Conservation (phyloP, 1,140 invertebrate genomes). For the Anadara kagoshimensis region DNA sequence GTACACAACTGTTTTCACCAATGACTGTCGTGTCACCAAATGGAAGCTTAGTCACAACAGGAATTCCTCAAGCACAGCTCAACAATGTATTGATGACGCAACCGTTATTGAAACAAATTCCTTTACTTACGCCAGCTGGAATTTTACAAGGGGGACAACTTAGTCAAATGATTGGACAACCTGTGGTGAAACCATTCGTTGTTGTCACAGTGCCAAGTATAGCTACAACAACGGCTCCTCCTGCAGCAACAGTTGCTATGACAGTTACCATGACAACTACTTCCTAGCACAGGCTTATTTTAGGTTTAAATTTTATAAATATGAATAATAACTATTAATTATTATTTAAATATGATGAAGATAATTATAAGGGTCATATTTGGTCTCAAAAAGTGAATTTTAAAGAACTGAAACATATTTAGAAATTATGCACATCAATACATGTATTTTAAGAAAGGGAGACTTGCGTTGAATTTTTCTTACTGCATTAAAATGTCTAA, state of each 20-base stretch:
- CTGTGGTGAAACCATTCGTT: conserved; percentile 51
- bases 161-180: conserved; percentile 30
- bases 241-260: conserved; percentile 12
- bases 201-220: conserved; percentile 47
- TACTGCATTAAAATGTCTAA: too few relatives aligned
- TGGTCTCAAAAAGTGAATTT: too few relatives aligned
- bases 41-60: conserved; percentile 21
- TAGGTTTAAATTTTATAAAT: too few relatives aligned
- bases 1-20: conserved; percentile 33
- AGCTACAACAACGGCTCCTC: conserved; percentile 26
- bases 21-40: conserved; percentile 44
- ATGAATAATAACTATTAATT: too few relatives aligned
- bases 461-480: too few relatives aligned
- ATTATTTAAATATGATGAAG: too few relatives aligned
- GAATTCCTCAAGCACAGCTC: conserved; percentile 34
- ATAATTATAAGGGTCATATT: too few relatives aligned
- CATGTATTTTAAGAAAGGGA: too few relatives aligned
- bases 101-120: conserved; percentile 47
- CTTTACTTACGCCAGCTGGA: conserved; percentile 32
- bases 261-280: conserved; percentile 17
- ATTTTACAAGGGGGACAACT: conserved; percentile 31
- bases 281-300: neutral
- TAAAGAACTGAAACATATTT: too few relatives aligned
- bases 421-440: too few relatives aligned
- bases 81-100: conserved; percentile 23